Conservation (phyloP, 2,888 invertebrate genomes). For the Notocelia uddmanniana region DNA sequence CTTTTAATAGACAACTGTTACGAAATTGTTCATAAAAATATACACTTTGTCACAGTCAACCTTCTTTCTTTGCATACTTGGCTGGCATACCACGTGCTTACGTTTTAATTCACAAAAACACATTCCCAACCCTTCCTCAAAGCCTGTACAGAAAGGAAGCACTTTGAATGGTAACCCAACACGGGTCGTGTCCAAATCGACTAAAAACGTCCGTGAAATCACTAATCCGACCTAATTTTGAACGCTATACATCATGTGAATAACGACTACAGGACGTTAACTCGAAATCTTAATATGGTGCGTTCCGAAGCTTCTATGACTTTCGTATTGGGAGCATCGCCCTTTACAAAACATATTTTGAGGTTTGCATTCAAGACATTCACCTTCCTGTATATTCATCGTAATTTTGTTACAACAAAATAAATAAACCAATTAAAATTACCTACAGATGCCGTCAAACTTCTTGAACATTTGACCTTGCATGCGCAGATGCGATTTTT, state of each 20-base stretch:
- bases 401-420: no score
- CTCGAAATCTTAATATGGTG: slow-evolving; percentile 63
- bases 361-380: no score
- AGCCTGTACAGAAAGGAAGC: slow-evolving; percentile 24
- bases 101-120: not conserved
- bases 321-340: slow-evolving; percentile 54
- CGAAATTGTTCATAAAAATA: no score
- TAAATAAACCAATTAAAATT: no score
- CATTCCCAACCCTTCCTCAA: not conserved
- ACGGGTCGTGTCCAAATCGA: slow-evolving; percentile 55
- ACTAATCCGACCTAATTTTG: slow-evolving; percentile 77
- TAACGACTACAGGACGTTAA: slow-evolving; percentile 65
- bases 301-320: slow-evolving; percentile 54
- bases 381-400: no score
- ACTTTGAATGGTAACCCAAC: slow-evolving; percentile 58
- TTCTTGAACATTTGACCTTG: no score
- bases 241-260: slow-evolving; percentile 71
- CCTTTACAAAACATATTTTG: slow-evolving; percentile 40
- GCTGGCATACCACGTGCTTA: not conserved
- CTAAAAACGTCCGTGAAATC: slow-evolving; percentile 69
- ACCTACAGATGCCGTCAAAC: no score
- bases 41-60: no score
- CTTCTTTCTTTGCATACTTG: no score
- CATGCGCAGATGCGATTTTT: no score
- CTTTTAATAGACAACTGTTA: no score